Evolutionary conservation across 1,140 invertebrate genomes (phyloP).

Genomic region (Sesamia nonagrioides): DNA sequence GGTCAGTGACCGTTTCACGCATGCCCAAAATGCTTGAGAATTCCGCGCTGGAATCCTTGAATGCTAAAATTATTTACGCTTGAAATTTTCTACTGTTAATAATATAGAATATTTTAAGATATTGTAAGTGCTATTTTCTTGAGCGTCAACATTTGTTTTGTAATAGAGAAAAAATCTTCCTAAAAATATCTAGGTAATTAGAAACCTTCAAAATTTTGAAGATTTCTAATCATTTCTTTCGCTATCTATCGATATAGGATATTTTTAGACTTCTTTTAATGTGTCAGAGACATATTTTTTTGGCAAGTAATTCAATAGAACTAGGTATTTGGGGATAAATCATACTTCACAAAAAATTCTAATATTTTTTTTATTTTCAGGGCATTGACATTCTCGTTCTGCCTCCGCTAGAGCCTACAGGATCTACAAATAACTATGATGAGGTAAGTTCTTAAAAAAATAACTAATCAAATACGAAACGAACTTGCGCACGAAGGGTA

Average conservation of each 20-base stretch:
- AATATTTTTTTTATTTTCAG: constrained; percentile 63
- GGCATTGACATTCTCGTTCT: constrained; percentile 70
- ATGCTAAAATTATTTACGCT: constrained; percentile 28
- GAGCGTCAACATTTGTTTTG: too few relatives aligned
- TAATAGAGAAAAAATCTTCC: too few relatives aligned
- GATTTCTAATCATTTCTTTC: too few relatives aligned
- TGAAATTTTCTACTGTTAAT: background rate
- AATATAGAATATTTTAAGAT: background rate
- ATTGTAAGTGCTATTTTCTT: too few relatives aligned
- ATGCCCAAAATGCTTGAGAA: background rate
- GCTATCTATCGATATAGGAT: too few relatives aligned
- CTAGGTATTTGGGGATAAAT: too few relatives aligned
- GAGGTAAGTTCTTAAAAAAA: constrained; percentile 60
- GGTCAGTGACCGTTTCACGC: background rate
- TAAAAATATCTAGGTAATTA: too few relatives aligned
- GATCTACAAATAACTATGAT: constrained; percentile 70
- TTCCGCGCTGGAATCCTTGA: background rate
- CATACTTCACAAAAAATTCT: too few relatives aligned
- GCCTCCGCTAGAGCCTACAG: constrained; percentile 52
- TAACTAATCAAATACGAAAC: background rate
- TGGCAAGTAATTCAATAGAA: too few relatives aligned
- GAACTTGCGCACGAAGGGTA: background rate
- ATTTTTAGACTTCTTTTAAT: too few relatives aligned
- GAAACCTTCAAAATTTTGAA: too few relatives aligned
- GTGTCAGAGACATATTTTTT: too few relatives aligned